Percentiles rank a stretch among this genome's conserved stretches.
Evolutionary conservation across 2,797 vertebrate genomes (phyloP).

Genomic region (Crenuchus spilurus): DNA sequence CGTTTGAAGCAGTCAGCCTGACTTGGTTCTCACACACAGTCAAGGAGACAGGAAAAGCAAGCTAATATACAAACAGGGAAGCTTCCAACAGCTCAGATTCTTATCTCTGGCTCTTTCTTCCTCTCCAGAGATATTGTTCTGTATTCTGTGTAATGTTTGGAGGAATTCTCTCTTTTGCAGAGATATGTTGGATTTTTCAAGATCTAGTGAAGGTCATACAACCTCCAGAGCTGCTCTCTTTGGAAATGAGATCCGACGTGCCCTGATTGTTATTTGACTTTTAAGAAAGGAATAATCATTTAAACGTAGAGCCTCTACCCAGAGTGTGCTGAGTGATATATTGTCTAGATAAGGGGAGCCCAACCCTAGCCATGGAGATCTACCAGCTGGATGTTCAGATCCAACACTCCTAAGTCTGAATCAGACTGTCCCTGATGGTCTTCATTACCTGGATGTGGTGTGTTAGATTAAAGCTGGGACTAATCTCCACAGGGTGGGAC

Average conservation of each 20-base stretch:
- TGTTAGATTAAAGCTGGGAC: too few species aligned
- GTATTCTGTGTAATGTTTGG: conserved; percentile 5
- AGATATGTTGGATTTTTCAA: conserved; percentile 14
- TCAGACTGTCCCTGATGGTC: too few species aligned
- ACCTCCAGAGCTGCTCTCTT: conserved; percentile 2
- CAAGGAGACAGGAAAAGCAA: conserved; percentile 29
- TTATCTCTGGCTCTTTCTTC: too few species aligned
- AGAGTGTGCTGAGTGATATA: not conserved
- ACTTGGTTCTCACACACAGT: conserved; percentile 34
- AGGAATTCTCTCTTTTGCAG: conserved; percentile 1
- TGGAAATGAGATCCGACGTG: conserved; percentile 9
- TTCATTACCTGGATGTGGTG: too few species aligned
- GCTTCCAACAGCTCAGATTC: conserved; percentile 28
- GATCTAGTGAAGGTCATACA: not conserved
- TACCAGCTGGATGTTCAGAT: too few species aligned
- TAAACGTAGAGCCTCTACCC: not conserved
- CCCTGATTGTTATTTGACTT: conserved; percentile 31
- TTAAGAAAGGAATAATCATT: conserved; percentile 31
- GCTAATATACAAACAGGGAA: conserved; percentile 31
- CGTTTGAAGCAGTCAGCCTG: conserved; percentile 45
- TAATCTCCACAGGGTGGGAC: too few species aligned
- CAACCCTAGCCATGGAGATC: too few species aligned
- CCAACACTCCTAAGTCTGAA: too few species aligned
- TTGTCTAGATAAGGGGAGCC: too few species aligned
- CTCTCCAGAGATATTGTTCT: conserved; percentile 32